Evolutionary conservation across 1,140 invertebrate species (phyloP).

Genomic region (Holotrichia oblita): DNA sequence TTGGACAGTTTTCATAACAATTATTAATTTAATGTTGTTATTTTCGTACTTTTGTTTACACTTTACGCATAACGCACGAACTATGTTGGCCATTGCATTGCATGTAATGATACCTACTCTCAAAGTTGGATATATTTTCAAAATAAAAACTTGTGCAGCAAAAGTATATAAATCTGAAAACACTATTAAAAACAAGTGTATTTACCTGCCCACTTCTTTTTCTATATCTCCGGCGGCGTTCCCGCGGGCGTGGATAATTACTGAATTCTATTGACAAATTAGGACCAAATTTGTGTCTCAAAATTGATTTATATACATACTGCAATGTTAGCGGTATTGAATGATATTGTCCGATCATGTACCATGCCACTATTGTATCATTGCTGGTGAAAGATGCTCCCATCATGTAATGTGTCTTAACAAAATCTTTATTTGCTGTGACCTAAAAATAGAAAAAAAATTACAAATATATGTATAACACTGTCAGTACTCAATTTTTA

Average conservation of each 20-base stretch:
- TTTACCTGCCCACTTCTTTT: too few species aligned
- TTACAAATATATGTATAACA: neutral
- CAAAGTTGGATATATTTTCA: too few species aligned
- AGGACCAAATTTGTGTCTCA: slow-evolving; percentile 59
- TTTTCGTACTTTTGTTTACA: too few species aligned
- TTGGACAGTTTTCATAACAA: too few species aligned
- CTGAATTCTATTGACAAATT: slow-evolving; percentile 66
- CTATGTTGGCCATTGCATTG: too few species aligned
- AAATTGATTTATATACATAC: slow-evolving; percentile 52
- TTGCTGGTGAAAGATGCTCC: slow-evolving; percentile 62
- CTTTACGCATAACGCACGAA: too few species aligned
- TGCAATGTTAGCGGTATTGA: slow-evolving; percentile 61
- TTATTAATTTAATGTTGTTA: too few species aligned
- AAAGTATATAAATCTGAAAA: too few species aligned
- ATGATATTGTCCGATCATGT: slow-evolving; percentile 75
- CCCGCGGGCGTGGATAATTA: slow-evolving; percentile 79
- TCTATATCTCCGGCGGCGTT: too few species aligned
- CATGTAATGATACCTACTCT: too few species aligned
- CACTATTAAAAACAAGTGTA: too few species aligned
- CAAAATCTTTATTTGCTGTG: neutral
- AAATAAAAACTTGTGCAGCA: too few species aligned
- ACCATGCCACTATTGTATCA: slow-evolving; percentile 64
- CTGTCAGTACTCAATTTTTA: neutral
- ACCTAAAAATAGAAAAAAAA: neutral
- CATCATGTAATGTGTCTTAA: slow-evolving; percentile 57